Evolutionary conservation across 2,888 invertebrate genomes (phyloP).

Genomic region (Chrysolina haemoptera): DNA sequence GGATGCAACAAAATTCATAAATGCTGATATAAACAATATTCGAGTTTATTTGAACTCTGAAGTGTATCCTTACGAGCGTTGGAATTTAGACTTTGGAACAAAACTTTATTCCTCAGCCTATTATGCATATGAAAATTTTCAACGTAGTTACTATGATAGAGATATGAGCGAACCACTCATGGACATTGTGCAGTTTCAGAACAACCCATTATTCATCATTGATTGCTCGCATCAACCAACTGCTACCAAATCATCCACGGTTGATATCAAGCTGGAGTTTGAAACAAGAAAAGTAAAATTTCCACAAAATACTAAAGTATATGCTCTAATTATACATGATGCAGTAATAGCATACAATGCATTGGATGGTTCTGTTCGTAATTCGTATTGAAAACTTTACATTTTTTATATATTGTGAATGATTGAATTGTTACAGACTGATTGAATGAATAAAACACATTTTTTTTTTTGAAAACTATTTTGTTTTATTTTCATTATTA

Average conservation of each 20-base stretch:
- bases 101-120: background rate
- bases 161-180: background rate
- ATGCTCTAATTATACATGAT: background rate
- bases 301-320: too few species aligned
- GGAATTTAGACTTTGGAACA: background rate
- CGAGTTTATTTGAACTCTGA: background rate
- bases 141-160: background rate
- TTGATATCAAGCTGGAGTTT: too few species aligned
- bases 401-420: too few species aligned
- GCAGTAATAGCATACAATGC: too few species aligned
- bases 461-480: too few species aligned
- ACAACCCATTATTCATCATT: background rate
- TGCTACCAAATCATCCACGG: background rate
- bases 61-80: conserved; percentile 12
- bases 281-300: too few species aligned
- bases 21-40: conserved; percentile 22
- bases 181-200: background rate
- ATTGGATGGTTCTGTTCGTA: too few species aligned
- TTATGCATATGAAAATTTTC: conserved; percentile 5
- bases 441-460: too few species aligned
- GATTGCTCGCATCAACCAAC: background rate
- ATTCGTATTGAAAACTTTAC: too few species aligned
- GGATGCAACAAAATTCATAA: conserved; percentile 13
- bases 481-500: too few species aligned
- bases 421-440: too few species aligned